phyloP scores from a whole-genome alignment of 2,888 invertebrate species.

The Eugnorisma glareosa region DNA sequence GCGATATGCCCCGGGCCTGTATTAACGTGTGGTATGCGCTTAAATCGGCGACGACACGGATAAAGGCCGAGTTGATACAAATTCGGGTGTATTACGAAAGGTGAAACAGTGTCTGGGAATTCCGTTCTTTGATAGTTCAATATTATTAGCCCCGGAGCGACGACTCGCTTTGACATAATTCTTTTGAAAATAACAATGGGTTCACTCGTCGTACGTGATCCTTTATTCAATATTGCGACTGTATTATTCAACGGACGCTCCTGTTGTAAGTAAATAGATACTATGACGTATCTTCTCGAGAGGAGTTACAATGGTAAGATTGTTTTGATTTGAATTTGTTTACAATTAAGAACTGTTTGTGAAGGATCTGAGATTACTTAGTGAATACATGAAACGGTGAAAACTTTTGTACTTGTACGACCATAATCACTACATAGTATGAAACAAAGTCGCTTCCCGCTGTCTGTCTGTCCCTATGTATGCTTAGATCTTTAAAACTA shows the following conservation, averaged over 20 bases:
- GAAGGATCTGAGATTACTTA: conserved; percentile 14
- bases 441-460: too few species aligned
- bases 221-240: conserved; percentile 63
- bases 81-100: conserved; percentile 66
- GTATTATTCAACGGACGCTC: conserved; percentile 60
- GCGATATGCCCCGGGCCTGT: conserved; percentile 82
- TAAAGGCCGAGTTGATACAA: conserved; percentile 69
- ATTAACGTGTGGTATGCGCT: conserved; percentile 81
- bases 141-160: conserved; percentile 65
- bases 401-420: conserved; percentile 13
- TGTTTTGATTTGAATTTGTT: conserved; percentile 50
- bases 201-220: conserved; percentile 58
- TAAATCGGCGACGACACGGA: conserved; percentile 83
- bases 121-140: conserved; percentile 67
- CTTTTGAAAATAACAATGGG: conserved; percentile 65
- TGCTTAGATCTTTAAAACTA: too few species aligned
- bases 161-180: conserved; percentile 61
- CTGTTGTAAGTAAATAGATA: conserved; percentile 47
- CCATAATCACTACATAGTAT: too few species aligned
- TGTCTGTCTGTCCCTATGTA: too few species aligned
- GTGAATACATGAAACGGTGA: conserved; percentile 17
- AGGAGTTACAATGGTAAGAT: conserved; percentile 41
- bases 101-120: conserved; percentile 67
- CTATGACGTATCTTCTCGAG: conserved; percentile 31
- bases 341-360: conserved; percentile 32